These are phyloP conservation scores for Coptodon bakossiorum DNA, from an alignment of 2,113 vertebrate species.

Conservation along the genomic window DNA sequence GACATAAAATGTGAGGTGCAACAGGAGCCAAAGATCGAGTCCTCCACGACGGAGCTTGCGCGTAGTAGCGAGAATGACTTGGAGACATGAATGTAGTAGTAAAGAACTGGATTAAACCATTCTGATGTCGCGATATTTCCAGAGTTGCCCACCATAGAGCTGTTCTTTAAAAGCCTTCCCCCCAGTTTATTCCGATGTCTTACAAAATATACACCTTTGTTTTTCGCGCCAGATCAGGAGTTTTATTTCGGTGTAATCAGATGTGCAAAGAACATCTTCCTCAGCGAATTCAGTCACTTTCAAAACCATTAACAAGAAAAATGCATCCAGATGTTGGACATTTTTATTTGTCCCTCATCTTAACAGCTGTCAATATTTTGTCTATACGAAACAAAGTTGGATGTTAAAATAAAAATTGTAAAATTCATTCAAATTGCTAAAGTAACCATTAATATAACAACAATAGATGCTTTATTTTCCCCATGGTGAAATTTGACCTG, in stretches of 20 bases:
- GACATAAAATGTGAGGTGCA: neutral
- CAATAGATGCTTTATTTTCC: neutral
- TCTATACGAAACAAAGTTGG: neutral
- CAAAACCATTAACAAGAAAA: neutral
- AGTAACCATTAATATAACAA: neutral
- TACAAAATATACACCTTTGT: neutral
- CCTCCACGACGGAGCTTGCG: neutral
- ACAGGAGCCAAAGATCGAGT: neutral
- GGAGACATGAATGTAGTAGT: neutral
- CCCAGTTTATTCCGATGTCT: neutral
- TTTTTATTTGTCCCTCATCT: neutral
- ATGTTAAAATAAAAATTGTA: rapidly evolving
- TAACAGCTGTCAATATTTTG: neutral
- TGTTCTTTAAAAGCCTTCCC: neutral
- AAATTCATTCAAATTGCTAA: neutral
- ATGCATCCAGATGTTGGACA: neutral
- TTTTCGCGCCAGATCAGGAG: neutral
- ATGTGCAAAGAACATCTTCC: neutral
- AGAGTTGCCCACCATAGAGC: neutral
- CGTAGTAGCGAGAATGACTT: neutral
- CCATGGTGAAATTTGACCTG: neutral
- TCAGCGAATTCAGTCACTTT: neutral
- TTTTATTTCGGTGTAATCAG: neutral
- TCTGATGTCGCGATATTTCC: neutral
- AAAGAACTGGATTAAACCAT: neutral